A percentile compares a stretch with the other conserved stretches of the same genome.
These are phyloP conservation scores for Amia ocellicauda DNA, from an alignment of 2,113 vertebrate species.

Conservation along the genomic window DNA sequence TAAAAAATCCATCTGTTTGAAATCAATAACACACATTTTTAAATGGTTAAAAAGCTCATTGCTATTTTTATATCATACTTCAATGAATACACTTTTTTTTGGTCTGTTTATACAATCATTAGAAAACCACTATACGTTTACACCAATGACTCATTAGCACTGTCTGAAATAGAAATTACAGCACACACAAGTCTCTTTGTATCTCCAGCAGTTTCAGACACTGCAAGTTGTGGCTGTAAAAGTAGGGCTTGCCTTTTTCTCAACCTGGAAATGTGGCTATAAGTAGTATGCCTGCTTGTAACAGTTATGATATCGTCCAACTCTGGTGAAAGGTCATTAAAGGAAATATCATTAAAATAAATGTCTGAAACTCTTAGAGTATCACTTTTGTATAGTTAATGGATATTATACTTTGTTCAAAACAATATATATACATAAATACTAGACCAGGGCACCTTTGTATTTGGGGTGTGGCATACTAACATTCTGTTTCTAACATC, in stretches of 20 bases:
- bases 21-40: conserved; percentile 49
- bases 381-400: too few relatives aligned
- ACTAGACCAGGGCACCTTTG: too few relatives aligned
- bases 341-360: too few relatives aligned
- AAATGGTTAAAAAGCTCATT: conserved; percentile 23
- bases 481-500: too few relatives aligned
- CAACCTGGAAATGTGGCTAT: background rate
- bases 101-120: conserved; percentile 54
- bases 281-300: background rate
- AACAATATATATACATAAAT: too few relatives aligned
- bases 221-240: conserved; percentile 33
- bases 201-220: conserved; percentile 14
- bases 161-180: conserved; percentile 53
- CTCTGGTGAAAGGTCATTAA: too few relatives aligned
- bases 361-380: too few relatives aligned
- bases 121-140: conserved; percentile 37
- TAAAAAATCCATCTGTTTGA: conserved; percentile 49
- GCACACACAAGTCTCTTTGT: conserved; percentile 46
- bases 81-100: conserved; percentile 41
- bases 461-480: too few relatives aligned
- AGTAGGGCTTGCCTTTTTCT: background rate
- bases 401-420: too few relatives aligned
- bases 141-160: conserved; percentile 49
- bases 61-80: conserved; percentile 55
- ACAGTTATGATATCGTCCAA: too few relatives aligned